Evolutionary conservation across 2,888 invertebrate species (phyloP).

Genomic region (Chouioia cunea): DNA sequence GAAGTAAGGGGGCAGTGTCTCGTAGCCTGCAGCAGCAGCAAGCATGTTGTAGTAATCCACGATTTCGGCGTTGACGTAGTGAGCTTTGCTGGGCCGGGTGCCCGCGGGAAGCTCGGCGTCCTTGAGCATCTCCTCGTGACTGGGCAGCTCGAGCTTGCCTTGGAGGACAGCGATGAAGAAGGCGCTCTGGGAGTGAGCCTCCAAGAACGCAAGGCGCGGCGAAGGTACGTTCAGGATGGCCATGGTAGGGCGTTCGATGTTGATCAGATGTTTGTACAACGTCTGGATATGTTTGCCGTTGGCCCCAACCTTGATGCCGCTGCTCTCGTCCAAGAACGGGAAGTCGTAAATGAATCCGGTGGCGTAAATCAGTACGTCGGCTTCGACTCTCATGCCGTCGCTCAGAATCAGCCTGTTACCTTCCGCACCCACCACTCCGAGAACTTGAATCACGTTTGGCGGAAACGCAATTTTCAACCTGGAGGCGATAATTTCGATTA

Average conservation of each 20-base stretch:
- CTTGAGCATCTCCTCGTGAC: constrained; percentile 75
- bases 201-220: constrained; percentile 51
- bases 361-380: constrained; percentile 79
- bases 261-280: constrained; percentile 82
- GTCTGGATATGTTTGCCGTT: constrained; percentile 75
- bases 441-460: constrained; percentile 71
- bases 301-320: constrained; percentile 71
- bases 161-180: constrained; percentile 75
- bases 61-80: constrained; percentile 65
- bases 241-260: constrained; percentile 82
- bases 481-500: too few relatives aligned
- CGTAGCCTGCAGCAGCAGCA: constrained; percentile 63
- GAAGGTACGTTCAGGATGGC: constrained; percentile 81
- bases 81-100: constrained; percentile 63
- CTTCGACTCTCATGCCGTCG: constrained; percentile 73
- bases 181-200: constrained; percentile 69
- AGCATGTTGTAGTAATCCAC: constrained; percentile 69
- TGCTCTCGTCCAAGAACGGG: constrained; percentile 77
- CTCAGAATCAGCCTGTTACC: constrained; percentile 72
- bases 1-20: constrained; percentile 42
- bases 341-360: constrained; percentile 82
- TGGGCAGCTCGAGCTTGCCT: constrained; percentile 74
- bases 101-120: constrained; percentile 67
- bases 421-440: constrained; percentile 70
- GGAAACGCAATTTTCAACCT: constrained; percentile 70